Evolutionary conservation across 2,113 vertebrate species (phyloP), one percentile per base, ranked within the genome.

Genomic region (Natator depressus): DNA sequence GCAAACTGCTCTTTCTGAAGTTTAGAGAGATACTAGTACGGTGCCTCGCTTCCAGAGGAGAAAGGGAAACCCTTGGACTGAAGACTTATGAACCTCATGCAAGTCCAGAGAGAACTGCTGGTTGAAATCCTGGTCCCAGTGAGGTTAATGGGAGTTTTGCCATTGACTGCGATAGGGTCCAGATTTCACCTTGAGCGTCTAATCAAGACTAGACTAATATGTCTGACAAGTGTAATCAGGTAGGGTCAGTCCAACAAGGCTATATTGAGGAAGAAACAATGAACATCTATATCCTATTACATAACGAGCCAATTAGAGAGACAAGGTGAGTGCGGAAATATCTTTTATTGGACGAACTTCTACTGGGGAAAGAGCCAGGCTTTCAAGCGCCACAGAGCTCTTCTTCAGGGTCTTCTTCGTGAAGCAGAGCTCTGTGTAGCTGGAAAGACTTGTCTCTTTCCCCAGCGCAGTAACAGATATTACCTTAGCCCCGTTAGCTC

Each of bases 31-130:
- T 75, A 25, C 31, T 69, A 27, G n/a, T 8, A 4, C 51, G 59
- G 57, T 25, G 2, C 7, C 65, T 75, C 5, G 42, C 4, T 49
- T 24, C 57, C 42, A 31, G 53, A 17, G 8, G 85, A 88, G 53
- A 65, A 31, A 2, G 3, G 16, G 42, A 35, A 24, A 7, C 4
- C 46, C 75, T 54, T 2, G 10, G 1, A 25, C 4, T 25, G 46
- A 38, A n/a, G 14, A 6, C n/a, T 20, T 3, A 35, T 16, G 76
- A 0, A 0, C 54, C 0, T 0, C 35, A 29, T 25, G 65, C 2
- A 5, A 2, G 6, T 12, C 35, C 7, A 1, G 81, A 5, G 38
- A 53, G 46, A 29, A 31, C 0, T 7, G 14, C 83, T 47, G 80
- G 2, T 38, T 38, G 17, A 19, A 16, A 2, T 5, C 3, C 65